Evolutionary conservation across 2,888 invertebrate species (phyloP).

Genomic region (Ormyrus rosae): DNA sequence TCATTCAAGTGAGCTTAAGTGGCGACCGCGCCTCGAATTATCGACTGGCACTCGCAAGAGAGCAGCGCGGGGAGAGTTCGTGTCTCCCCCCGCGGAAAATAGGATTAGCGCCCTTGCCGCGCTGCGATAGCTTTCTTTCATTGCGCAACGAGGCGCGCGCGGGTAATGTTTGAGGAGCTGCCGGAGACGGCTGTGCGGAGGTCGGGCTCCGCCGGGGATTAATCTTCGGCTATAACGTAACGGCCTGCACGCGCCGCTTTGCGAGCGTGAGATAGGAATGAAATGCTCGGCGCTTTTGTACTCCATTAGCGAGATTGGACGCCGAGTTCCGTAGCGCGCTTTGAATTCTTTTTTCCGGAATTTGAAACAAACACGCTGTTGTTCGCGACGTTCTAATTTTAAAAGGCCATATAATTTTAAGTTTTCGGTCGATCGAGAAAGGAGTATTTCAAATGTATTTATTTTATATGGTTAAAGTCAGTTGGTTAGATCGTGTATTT

Average conservation of each 20-base stretch:
- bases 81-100: conserved; percentile 60
- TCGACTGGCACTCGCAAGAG: conserved; percentile 48
- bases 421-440: too few species aligned
- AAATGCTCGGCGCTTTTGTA: neutral
- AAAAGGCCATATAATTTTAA: too few species aligned
- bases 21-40: conserved; percentile 39
- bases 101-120: conserved; percentile 62
- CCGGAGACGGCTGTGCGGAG: neutral
- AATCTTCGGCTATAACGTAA: neutral
- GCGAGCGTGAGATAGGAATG: too few species aligned
- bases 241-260: too few species aligned
- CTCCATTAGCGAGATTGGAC: too few species aligned
- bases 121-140: neutral
- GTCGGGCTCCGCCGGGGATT: neutral
- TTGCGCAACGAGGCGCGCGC: neutral
- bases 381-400: too few species aligned
- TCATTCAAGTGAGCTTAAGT: conserved; percentile 39
- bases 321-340: too few species aligned
- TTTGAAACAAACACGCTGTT: too few species aligned
- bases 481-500: too few species aligned
- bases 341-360: too few species aligned
- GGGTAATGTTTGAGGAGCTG: neutral
- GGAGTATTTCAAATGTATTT: too few species aligned
- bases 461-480: too few species aligned
- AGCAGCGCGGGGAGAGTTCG: conserved; percentile 21